These are phyloP conservation scores for Brienomyrus brachyistius DNA, from an alignment of 2,113 vertebrate species.

Conservation along the genomic window DNA sequence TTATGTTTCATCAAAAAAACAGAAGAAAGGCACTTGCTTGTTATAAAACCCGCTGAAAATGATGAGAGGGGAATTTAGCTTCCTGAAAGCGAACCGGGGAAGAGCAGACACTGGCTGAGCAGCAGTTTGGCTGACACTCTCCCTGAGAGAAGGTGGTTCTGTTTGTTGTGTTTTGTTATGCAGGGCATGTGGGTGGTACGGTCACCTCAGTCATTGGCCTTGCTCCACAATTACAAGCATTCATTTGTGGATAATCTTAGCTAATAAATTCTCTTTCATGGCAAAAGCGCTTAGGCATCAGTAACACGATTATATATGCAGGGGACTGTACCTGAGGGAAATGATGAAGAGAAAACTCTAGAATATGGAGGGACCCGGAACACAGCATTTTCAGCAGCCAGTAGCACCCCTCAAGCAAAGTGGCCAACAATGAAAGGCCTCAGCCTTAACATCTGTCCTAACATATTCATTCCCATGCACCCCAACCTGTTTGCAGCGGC, in stretches of 20 bases:
- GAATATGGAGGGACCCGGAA: neutral
- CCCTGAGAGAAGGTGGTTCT: neutral
- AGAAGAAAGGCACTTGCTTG: slow-evolving; percentile 35
- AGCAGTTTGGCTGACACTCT: neutral
- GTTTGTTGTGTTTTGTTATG: neutral
- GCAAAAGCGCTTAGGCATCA: slow-evolving; percentile 49
- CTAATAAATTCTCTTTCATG: slow-evolving; percentile 58
- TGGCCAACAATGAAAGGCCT: neutral
- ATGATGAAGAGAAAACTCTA: slow-evolving; percentile 21
- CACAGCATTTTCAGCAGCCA: neutral
- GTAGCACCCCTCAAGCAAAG: neutral
- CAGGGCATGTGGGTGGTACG: neutral
- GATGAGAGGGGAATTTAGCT: slow-evolving; percentile 34
- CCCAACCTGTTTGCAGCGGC: neutral
- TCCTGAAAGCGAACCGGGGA: slow-evolving; percentile 37
- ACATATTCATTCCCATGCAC: neutral
- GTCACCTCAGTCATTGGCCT: neutral
- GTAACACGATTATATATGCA: slow-evolving; percentile 38
- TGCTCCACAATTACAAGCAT: neutral
- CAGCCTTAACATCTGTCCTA: neutral
- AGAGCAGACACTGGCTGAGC: neutral
- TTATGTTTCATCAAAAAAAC: slow-evolving; percentile 42
- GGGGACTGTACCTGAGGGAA: slow-evolving; percentile 30
- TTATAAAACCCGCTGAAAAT: slow-evolving; percentile 32
- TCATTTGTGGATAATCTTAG: slow-evolving; percentile 51